Conservation (phyloP, 2,797 vertebrate species). For the Betta splendens region DNA sequence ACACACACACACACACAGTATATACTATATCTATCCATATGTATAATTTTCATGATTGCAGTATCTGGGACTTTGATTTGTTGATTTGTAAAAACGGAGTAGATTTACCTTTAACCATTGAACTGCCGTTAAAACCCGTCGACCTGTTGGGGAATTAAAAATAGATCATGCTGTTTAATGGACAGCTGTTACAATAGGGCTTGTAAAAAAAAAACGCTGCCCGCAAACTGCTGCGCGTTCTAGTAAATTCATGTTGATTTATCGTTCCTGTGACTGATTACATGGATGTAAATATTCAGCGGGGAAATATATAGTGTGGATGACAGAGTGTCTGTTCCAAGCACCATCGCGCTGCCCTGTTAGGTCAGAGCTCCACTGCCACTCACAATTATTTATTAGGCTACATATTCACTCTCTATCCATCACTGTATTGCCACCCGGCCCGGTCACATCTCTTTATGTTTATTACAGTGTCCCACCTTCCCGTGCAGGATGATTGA, state of each 20-base stretch:
- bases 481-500: constrained; percentile 77
- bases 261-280: constrained; percentile 73
- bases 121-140: neutral
- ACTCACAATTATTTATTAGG: constrained; percentile 83
- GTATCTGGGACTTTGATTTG: too few species aligned
- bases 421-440: constrained; percentile 79
- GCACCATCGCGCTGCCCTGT: constrained; percentile 67
- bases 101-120: neutral
- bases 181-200: constrained; percentile 35
- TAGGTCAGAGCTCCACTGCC: constrained; percentile 77
- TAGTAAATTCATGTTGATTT: constrained; percentile 73
- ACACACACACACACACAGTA: too few species aligned
- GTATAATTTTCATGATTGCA: too few species aligned
- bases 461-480: constrained; percentile 82
- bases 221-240: constrained; percentile 51
- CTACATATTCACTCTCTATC: constrained; percentile 82
- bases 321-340: constrained; percentile 70
- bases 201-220: constrained; percentile 48
- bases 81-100: neutral
- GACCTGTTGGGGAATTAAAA: neutral
- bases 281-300: constrained; percentile 76
- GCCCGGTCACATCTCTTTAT: constrained; percentile 81
- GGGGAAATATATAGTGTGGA: constrained; percentile 67
- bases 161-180: neutral
- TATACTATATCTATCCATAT: too few species aligned